A percentile compares a stretch with the other conserved stretches of the same genome.
Evolutionary conservation across 2,888 invertebrate species (phyloP).

Genomic region (Dicyrtomina minuta): DNA sequence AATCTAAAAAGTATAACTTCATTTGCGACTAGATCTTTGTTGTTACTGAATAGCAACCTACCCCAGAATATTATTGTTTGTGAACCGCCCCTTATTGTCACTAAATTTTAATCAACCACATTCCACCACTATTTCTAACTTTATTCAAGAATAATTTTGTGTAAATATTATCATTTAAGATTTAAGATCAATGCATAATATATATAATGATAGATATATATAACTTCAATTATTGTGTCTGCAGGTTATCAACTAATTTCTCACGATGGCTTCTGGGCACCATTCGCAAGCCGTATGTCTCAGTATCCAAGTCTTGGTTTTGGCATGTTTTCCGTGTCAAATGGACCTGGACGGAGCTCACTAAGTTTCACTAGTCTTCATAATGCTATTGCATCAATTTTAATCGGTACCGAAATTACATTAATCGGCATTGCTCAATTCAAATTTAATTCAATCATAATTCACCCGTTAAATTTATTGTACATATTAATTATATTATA

Average conservation of each 20-base stretch:
- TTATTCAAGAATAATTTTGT: too few relatives aligned
- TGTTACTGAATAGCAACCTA: too few relatives aligned
- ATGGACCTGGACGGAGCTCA: conserved; percentile 13
- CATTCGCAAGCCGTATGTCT: conserved; percentile 29
- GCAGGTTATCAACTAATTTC: conserved; percentile 22
- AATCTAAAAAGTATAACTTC: too few relatives aligned
- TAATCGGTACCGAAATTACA: conserved; percentile 1
- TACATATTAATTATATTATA: too few relatives aligned
- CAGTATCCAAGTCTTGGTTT: conserved; percentile 30
- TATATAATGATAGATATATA: background rate
- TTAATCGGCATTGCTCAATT: too few relatives aligned
- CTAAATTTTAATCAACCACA: too few relatives aligned
- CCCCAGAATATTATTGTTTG: too few relatives aligned
- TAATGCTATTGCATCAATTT: conserved; percentile 12
- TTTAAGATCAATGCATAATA: background rate
- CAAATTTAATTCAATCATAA: background rate
- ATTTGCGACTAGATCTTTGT: too few relatives aligned
- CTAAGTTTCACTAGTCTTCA: background rate
- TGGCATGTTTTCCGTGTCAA: conserved; percentile 28
- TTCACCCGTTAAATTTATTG: too few relatives aligned
- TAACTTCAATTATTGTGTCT: background rate
- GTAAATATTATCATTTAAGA: background rate
- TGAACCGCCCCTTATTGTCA: too few relatives aligned
- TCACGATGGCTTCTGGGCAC: conserved; percentile 36
- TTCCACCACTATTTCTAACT: too few relatives aligned